Evolutionary conservation across 2,888 invertebrate genomes (phyloP).

Genomic region (Clivina fossor): DNA sequence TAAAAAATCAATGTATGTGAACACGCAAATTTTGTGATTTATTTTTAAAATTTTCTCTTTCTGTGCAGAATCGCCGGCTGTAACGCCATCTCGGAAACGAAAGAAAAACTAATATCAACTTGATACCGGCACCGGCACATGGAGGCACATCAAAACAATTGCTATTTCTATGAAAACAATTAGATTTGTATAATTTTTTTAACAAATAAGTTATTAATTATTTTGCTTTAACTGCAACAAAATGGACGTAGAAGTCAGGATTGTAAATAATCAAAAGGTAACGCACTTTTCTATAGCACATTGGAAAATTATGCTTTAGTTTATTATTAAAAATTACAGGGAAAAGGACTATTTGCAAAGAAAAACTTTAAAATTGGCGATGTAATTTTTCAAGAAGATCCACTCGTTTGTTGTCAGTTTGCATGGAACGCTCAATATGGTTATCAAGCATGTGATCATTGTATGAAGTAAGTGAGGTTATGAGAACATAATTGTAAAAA

Average conservation of each 20-base stretch:
- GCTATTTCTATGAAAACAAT: no score
- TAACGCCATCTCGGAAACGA: no score
- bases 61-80: no score
- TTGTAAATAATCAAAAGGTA: constrained; percentile 43
- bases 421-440: constrained; percentile 88
- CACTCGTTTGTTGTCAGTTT: constrained; percentile 88
- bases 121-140: no score
- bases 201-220: neutral
- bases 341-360: constrained; percentile 79
- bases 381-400: constrained; percentile 83
- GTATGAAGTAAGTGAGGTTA: constrained; percentile 65
- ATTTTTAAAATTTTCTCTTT: no score
- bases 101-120: no score
- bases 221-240: neutral
- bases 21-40: no score
- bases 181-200: no score
- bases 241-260: constrained; percentile 44
- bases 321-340: constrained; percentile 57
- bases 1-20: no score
- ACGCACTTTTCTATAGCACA: neutral
- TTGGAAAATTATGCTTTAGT: constrained; percentile 9
- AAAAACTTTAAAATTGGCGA: constrained; percentile 70
- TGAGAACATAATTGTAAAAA: constrained; percentile 3
- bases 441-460: constrained; percentile 88
- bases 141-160: no score